Evolutionary conservation across 2,113 vertebrate genomes (phyloP).

Genomic region (Megaptera novaeangliae): DNA sequence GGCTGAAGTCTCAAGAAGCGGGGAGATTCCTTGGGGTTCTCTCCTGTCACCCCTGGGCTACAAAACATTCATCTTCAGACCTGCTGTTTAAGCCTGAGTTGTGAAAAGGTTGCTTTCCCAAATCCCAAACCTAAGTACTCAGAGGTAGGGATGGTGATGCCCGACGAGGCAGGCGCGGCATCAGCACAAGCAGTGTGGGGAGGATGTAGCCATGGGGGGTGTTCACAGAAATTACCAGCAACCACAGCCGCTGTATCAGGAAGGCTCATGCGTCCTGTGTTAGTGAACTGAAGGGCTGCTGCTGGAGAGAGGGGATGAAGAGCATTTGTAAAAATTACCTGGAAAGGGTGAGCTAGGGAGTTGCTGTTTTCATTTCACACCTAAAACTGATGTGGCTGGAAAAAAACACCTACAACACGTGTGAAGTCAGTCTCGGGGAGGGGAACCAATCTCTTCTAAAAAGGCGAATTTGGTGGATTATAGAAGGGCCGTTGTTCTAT

Average conservation of each 20-base stretch:
- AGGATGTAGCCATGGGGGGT: neutral
- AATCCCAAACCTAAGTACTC: neutral
- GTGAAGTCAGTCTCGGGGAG: neutral
- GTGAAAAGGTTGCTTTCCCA: neutral
- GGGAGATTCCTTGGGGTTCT: neutral
- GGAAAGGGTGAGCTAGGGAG: neutral
- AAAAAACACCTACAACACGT: neutral
- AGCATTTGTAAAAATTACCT: neutral
- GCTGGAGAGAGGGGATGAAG: neutral
- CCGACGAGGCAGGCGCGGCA: neutral
- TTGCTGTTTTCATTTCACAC: neutral
- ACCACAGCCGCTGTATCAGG: neutral
- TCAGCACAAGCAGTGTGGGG: neutral
- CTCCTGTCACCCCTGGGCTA: accelerated
- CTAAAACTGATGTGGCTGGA: neutral
- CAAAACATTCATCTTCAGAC: neutral
- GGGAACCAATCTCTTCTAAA: neutral
- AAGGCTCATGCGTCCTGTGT: neutral
- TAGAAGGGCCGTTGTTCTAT: neutral
- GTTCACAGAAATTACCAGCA: neutral
- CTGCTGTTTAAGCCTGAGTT: neutral
- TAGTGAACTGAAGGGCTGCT: neutral
- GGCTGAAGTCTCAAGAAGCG: neutral
- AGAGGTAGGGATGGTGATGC: too few relatives aligned
- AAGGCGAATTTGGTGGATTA: neutral